Conservation (phyloP, 2,797 vertebrate genomes). For the Crocidura indochinensis region DNA sequence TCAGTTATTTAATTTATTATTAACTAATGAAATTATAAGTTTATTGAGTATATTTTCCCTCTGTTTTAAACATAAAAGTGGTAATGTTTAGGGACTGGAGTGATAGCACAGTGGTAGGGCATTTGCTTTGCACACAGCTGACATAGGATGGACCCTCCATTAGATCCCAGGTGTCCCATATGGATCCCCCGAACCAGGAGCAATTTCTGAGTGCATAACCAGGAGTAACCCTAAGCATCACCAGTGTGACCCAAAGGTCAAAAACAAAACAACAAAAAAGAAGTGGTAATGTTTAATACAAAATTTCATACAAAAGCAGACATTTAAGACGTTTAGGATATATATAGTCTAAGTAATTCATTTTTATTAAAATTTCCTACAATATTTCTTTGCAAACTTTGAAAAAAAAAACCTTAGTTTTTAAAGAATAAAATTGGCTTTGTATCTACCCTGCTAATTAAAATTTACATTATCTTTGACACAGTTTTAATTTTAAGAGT, state of each 20-base stretch:
- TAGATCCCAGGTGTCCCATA: too few relatives aligned
- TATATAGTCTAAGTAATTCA: background rate
- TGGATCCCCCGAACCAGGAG: too few relatives aligned
- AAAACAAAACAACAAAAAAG: too few relatives aligned
- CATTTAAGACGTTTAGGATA: conserved; percentile 12
- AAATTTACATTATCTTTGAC: background rate
- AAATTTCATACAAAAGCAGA: background rate
- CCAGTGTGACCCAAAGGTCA: too few relatives aligned
- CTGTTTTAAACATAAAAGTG: background rate
- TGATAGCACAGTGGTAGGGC: too few relatives aligned
- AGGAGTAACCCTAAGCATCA: too few relatives aligned
- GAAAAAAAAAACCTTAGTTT: background rate
- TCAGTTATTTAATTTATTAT: background rate
- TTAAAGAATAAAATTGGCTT: background rate
- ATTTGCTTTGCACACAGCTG: too few relatives aligned
- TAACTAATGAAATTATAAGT: background rate
- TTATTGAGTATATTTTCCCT: background rate
- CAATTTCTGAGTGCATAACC: too few relatives aligned
- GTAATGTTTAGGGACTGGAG: background rate
- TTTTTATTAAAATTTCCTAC: background rate
- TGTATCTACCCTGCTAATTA: background rate
- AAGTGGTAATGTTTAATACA: too few relatives aligned
- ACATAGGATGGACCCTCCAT: too few relatives aligned
- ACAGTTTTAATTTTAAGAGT: background rate
- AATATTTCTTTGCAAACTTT: background rate